Evolutionary conservation across 2,797 vertebrate genomes (phyloP), one percentile per base, ranked within the genome.

Genomic region (Clarias laeviceps): DNA sequence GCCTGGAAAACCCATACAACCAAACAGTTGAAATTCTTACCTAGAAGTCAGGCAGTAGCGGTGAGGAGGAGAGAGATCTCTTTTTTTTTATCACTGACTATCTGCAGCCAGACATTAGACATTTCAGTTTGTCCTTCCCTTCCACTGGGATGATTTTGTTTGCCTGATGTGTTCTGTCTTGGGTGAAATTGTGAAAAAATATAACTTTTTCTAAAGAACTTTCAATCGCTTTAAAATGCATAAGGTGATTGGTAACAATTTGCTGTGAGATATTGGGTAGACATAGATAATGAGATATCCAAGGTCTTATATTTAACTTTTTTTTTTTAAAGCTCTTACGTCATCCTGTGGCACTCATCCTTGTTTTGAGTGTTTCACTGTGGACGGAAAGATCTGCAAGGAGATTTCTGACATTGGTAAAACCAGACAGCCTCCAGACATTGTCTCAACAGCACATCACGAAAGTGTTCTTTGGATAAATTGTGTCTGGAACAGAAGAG

Each of bases 31-130:
- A 54, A 54, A 54, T 50, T 12, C 11, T 50, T 50, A 11, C 45
- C 45, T 50, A 50, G 37, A 34, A 37, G 37, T 40, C 37, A 40
- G 37, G 37, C 5, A 40, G 40, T 45, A 45, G 40, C 7, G 0
- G 40, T 0, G 40, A 45, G 40, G 7, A 45, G 40, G 7, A 45
- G 7, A 45, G 40, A 45, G 1, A 45, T 45, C 40, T 9, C 40
- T 45, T 9, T 37, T 79, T 61, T 24, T 32, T 20, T 87, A 90
- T 85, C 90, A 88, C 86, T 20, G 86, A 89, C 85, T 90, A 88
- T 87, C 87, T 89, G 88, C 85, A 70, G 87, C 56, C 12, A 79
- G 59, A 64, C 76, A 79, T 40, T 40, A 40, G 40, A 45, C 40
- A 45, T 86, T n/a, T 73, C 70, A 45, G 4, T 62, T 29, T 83